Conservation (phyloP, 2,113 vertebrate species). For the Catharus fuscescens region DNA sequence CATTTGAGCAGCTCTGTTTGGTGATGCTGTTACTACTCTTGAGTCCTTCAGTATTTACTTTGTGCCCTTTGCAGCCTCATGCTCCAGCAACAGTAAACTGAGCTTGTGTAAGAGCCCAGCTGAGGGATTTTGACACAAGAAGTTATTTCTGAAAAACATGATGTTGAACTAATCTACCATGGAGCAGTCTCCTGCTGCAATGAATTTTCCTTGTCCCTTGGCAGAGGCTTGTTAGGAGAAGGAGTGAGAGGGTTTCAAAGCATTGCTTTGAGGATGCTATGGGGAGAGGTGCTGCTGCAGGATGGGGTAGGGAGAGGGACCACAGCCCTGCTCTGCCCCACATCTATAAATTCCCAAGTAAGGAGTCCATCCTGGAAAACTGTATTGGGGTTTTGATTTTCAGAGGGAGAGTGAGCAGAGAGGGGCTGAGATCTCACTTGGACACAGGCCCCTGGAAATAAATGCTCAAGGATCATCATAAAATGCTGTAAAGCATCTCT, state of each 20-base stretch:
- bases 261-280: fast-evolving
- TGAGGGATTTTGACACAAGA: constrained; percentile 23
- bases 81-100: not conserved
- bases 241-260: not conserved
- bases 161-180: not conserved
- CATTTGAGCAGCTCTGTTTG: not conserved
- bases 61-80: not conserved
- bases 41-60: not conserved
- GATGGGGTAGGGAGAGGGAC: not conserved
- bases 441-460: not conserved
- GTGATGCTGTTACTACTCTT: not conserved
- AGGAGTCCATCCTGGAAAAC: not conserved
- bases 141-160: not conserved
- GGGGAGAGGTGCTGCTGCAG: not conserved
- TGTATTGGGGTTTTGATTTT: not conserved
- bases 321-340: not conserved
- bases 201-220: not conserved
- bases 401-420: not conserved
- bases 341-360: not conserved
- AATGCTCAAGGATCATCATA: not conserved
- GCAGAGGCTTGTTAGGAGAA: not conserved
- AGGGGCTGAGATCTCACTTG: not conserved
- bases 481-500: not conserved
- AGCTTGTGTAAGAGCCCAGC: not conserved
- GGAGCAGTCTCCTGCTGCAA: not conserved